Base-by-base conservation (phyloP, 1,140 invertebrate genomes). In the Lutraria rhynchaena region DNA sequence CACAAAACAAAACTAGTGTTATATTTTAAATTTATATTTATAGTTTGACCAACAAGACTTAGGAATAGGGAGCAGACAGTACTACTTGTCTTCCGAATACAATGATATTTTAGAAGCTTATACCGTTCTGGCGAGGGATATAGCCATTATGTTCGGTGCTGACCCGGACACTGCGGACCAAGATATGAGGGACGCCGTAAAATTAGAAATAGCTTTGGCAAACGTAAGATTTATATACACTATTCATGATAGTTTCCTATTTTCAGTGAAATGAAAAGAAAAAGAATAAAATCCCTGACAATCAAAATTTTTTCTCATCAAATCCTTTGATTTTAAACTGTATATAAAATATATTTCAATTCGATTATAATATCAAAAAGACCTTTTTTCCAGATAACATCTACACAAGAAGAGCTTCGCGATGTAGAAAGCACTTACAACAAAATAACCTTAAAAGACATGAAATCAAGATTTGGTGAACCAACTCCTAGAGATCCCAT, bases 391-490 rank as follows among this genome's bases (percentile, higher is more conserved):
- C 87, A 97, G 90, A 98, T 99, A 65, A 97, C 97, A 0, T 95
- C 94, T 1, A 96, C 97, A 0, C 93, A 94, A 58, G 97, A 98
- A 83, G 94, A 97, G 31, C 94, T 96, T 55, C 93, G 97, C 69
- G 97, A 99, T 90, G 96, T 97, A 88, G 96, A 98, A 89, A 95
- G 95, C 60, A 92, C 97, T 55, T 99, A 99, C 87, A 96, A 98
- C 90, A 92, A 95, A 7, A 96, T 96, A 94, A 94, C 95, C 0
- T 92, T 99, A 19, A 93, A 91, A 0, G 95, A 97, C 41, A 93
- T 89, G 55, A 61, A 61, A 1, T 35, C 53, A 11, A 87, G 84
- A 29, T 88, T 87, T 46, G 57, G 83, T 4, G 73, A 82, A 55
- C 81, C 85, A 1, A 41, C 33, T 44, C 41, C 17, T 35, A 74